phyloP scores from a whole-genome alignment of 2,888 invertebrate species.

The Amblyjoppa proteus region DNA sequence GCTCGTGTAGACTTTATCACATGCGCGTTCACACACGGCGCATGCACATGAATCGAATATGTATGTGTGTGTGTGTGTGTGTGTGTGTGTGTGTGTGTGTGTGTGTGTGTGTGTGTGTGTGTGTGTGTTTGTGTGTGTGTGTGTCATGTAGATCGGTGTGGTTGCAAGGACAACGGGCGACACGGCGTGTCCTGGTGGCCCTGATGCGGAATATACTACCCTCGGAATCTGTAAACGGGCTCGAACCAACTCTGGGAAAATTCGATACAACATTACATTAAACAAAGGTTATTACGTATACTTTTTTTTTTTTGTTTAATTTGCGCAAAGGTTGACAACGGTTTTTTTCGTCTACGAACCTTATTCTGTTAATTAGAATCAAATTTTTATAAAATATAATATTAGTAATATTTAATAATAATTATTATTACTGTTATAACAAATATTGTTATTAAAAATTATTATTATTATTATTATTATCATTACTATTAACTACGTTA shows the following conservation, averaged over 20 bases:
- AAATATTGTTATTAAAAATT: too few relatives aligned
- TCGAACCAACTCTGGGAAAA: slow-evolving; percentile 42
- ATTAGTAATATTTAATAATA: too few relatives aligned
- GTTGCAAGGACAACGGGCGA: slow-evolving; percentile 24
- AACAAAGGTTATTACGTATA: not conserved
- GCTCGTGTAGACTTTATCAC: not conserved
- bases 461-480: too few relatives aligned
- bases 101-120: not conserved
- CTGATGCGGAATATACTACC: not conserved
- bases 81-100: not conserved
- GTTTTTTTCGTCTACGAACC: too few relatives aligned
- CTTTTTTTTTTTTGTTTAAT: too few relatives aligned
- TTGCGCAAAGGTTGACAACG: too few relatives aligned
- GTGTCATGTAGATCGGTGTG: not conserved
- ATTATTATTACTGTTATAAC: too few relatives aligned
- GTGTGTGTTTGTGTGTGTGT: not conserved
- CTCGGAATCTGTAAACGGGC: not conserved
- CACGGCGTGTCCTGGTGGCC: slow-evolving; percentile 2
- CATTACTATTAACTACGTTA: too few relatives aligned
- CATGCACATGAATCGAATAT: not conserved
- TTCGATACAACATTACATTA: slow-evolving; percentile 42
- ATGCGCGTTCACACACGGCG: not conserved
- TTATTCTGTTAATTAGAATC: too few relatives aligned
- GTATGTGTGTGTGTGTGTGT: not conserved
- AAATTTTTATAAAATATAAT: too few relatives aligned